Conservation (phyloP, 2,113 vertebrate genomes). For the Spheniscus mendiculus region DNA sequence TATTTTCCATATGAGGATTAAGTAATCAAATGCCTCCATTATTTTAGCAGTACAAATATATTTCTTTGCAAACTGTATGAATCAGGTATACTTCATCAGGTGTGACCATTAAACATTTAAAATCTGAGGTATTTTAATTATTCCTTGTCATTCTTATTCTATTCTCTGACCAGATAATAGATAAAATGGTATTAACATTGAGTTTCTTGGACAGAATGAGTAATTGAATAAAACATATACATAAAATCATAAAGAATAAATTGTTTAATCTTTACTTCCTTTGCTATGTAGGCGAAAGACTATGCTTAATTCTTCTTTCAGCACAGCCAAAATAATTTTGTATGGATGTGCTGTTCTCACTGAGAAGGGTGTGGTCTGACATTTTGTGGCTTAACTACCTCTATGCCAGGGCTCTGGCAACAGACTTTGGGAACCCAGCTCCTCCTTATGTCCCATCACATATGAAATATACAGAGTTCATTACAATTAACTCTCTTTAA, state of each 20-base stretch:
- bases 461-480: not conserved
- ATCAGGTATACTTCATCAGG: not conserved
- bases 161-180: not conserved
- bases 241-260: not conserved
- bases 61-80: not conserved
- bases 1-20: not conserved
- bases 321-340: not conserved
- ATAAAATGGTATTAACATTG: not conserved
- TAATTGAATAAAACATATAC: not conserved
- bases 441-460: slow-evolving; percentile 7
- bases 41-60: not conserved
- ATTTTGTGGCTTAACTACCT: slow-evolving; percentile 48
- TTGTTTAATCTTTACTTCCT: not conserved
- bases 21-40: not conserved
- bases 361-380: slow-evolving; percentile 20
- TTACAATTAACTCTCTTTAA: slow-evolving; percentile 2
- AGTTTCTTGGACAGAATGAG: not conserved
- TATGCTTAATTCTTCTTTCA: slow-evolving; percentile 36
- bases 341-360: slow-evolving; percentile 2
- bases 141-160: not conserved
- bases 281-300: not conserved
- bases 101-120: not conserved
- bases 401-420: slow-evolving; percentile 29
- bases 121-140: not conserved
- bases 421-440: slow-evolving; percentile 37